Base-by-base conservation (phyloP, 2,113 vertebrate genomes). In the Coryphaenoides rupestris region DNA sequence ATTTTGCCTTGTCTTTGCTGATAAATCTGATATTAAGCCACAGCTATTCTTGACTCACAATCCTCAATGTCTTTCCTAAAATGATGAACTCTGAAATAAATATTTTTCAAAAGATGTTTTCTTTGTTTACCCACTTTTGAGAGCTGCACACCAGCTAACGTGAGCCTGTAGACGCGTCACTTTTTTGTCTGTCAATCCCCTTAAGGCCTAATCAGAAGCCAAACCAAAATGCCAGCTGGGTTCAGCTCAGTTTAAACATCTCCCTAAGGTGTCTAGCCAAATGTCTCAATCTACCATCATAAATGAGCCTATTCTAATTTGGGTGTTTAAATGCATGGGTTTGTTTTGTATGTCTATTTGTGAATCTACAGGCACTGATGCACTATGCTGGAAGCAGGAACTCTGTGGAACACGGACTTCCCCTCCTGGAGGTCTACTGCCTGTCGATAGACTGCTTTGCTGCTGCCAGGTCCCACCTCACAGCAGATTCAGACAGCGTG, bases 361-460 rank as follows among this genome's bases (percentile, higher is more conserved):
- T 84, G n/a, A n/a, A 72, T 82, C 85, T 89, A 54, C 75, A 99
- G 97, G 94, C 94, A 19, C 89, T 99, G 65, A 89, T 98, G 79
- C 94, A 96, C 78, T 96, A 94, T 77, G 95, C 95, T 75, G 95
- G 94, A 84, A 95, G 90, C 83, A 93, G 94, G 85, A 95, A 94
- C 85, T 93, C 95, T 22, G 92, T 96, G n/a, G 96, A 99, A 78
- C 93, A 97, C 54, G 90, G 95, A 66, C 88, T 93, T 57, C 92
- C 93, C 78, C 94, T 98, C 72, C 89, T 98, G 87, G 95, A 98
- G 85, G 94, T 98, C 5, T 98, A 98, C 91, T 94, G 93, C 79
- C 90, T 98, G 76, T 93, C 97, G 82, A 96, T 98, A 82, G 94
- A 93, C 78, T 95, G 95, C 79, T 99, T 98, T 84, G 94, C 95